Conservation (phyloP, 2,888 invertebrate species). For the Cybosia mesomella region DNA sequence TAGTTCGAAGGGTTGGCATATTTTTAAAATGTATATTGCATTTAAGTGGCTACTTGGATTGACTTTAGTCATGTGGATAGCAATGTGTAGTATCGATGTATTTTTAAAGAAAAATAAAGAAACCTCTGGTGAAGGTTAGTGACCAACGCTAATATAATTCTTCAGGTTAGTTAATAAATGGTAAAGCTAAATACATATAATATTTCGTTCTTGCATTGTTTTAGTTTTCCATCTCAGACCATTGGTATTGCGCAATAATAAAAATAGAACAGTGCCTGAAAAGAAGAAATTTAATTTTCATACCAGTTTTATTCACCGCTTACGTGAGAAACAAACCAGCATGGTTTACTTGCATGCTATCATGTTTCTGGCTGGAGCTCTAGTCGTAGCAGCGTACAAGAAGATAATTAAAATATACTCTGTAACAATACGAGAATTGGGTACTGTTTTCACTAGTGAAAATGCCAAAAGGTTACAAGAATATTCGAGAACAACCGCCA, state of each 20-base stretch:
- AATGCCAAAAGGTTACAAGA: conserved; percentile 26
- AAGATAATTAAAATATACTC: conserved; percentile 52
- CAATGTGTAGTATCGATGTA: conserved; percentile 66
- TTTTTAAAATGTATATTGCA: conserved; percentile 75
- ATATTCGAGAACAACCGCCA: conserved; percentile 56
- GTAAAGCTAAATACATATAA: no score
- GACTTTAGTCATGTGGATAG: conserved; percentile 71
- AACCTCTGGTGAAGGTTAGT: conserved; percentile 46
- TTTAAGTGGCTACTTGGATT: conserved; percentile 76
- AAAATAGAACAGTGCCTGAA: conserved; percentile 38
- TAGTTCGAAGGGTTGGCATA: conserved; percentile 33
- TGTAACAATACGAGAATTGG: conserved; percentile 44
- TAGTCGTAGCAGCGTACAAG: conserved; percentile 63
- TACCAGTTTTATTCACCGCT: conserved; percentile 25
- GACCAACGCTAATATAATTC: neutral
- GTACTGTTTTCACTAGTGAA: conserved; percentile 41
- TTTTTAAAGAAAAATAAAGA: conserved; percentile 45
- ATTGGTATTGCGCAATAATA: conserved; percentile 29
- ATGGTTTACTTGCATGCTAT: conserved; percentile 55
- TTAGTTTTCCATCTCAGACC: conserved; percentile 35
- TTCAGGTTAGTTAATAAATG: neutral
- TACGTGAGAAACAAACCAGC: conserved; percentile 32
- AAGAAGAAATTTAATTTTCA: conserved; percentile 25
- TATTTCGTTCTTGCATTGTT: conserved; percentile 18
- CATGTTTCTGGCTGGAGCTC: conserved; percentile 68